Evolutionary conservation across 2,113 vertebrate genomes (phyloP).

Genomic region (Lonchura striata): DNA sequence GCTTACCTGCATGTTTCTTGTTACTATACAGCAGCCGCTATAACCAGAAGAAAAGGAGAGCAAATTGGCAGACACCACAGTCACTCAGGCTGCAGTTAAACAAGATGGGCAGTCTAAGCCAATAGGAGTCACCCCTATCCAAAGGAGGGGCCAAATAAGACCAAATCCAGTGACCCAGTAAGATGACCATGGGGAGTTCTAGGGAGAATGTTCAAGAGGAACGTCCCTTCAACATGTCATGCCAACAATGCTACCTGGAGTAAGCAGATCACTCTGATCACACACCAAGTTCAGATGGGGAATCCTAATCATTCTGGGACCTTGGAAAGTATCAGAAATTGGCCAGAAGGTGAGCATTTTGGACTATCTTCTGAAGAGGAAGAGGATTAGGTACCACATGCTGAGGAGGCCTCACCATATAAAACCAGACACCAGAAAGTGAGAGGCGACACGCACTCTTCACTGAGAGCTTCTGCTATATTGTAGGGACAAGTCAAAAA

Average conservation of each 20-base stretch:
- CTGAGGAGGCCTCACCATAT: neutral
- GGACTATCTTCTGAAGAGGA: neutral
- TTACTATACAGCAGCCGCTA: neutral
- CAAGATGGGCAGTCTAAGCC: neutral
- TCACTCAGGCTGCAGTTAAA: neutral
- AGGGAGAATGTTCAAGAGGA: neutral
- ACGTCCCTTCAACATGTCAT: fast-evolving
- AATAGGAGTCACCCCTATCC: fast-evolving
- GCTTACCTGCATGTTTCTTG: neutral
- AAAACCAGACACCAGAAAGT: neutral
- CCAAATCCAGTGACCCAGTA: neutral
- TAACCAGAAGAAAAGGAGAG: neutral
- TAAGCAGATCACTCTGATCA: neutral
- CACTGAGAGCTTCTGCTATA: neutral
- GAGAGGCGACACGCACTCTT: neutral
- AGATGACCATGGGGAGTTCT: no score
- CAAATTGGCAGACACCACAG: neutral
- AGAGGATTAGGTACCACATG: neutral
- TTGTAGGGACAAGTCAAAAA: neutral
- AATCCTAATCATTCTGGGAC: neutral
- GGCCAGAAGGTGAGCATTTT: neutral
- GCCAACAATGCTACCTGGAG: neutral
- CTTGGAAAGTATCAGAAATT: neutral
- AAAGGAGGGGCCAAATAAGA: neutral
- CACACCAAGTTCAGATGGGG: neutral